Evolutionary conservation across 1,140 invertebrate species (phyloP).

Genomic region (Ostrea denselamellosa): DNA sequence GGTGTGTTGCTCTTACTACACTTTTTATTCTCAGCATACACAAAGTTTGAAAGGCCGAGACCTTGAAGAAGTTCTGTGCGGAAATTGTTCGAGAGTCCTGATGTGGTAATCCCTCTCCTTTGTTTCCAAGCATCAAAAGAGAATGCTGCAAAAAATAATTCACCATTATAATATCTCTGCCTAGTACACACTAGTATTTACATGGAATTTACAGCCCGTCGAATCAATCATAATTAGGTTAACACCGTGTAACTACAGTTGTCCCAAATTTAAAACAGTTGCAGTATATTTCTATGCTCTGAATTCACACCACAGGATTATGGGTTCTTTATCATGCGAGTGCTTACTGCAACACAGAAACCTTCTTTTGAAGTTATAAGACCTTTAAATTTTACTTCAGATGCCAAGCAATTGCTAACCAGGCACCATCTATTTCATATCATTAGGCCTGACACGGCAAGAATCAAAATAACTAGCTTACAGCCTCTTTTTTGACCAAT

Average conservation of each 20-base stretch:
- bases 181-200: too few species aligned
- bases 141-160: not conserved
- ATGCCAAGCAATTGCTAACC: too few species aligned
- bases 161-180: not conserved
- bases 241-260: not conserved
- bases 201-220: not conserved
- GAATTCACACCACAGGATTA: too few species aligned
- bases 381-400: too few species aligned
- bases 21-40: not conserved
- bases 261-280: not conserved
- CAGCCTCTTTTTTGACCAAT: too few species aligned
- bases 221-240: not conserved
- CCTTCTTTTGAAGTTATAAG: not conserved
- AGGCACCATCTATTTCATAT: too few species aligned
- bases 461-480: too few species aligned
- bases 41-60: not conserved
- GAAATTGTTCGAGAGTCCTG: not conserved
- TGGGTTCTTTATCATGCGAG: not conserved
- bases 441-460: too few species aligned
- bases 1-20: not conserved
- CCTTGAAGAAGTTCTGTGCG: constrained; percentile 4
- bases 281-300: not conserved
- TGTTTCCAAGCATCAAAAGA: constrained; percentile 23
- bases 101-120: not conserved
- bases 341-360: not conserved